Evolutionary conservation across 2,888 invertebrate genomes (phyloP), one percentile per base, ranked within the genome.

Genomic region (Sphaerophoria taeniata): DNA sequence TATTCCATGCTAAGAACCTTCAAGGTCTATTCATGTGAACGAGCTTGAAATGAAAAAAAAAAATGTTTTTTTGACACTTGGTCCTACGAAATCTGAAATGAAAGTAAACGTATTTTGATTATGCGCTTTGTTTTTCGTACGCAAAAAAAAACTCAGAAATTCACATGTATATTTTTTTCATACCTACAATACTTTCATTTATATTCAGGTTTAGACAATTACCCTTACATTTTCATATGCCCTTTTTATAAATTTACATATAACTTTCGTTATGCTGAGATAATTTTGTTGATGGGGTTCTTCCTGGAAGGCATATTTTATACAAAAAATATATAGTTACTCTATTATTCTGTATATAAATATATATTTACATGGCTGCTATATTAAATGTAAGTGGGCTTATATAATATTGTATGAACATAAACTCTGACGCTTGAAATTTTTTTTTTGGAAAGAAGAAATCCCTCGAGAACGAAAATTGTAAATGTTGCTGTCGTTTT

Each of bases 151-250:
- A 60, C 24, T 9, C 6, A 11, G 39, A 2, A 39, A 3, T 11
- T 24, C 7, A 43, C 16, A 33, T 58, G 34, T 16, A 16, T 36
- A 6, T 4, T n/a, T 47, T 47, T n/a, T 45, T 33, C 14, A 33
- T 47, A 9, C 47, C 6, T n/a, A 6, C 33, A 63, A 61, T 14
- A 63, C 47, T 47, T 63, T 63, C 31, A 63, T 47, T 63, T 47
- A 3, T 33, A 63, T 63, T 47, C 63, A 63, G 63, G 45, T 47
- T 63, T 63, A 63, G 33, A 63, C 47, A 47, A 45, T 47, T 63
- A 43, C n/a, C 63, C n/a, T n/a, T 47, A 34, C 33, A 5, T 47
- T 47, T 47, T 45, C 45, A 14, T 63, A 34, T 47, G 63, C 63
- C 47, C 63, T 33, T 43, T 43, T 43, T 31, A 31, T 34, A 63